Conservation (phyloP, 2,888 invertebrate genomes). For the Drosophila acutilabella region DNA sequence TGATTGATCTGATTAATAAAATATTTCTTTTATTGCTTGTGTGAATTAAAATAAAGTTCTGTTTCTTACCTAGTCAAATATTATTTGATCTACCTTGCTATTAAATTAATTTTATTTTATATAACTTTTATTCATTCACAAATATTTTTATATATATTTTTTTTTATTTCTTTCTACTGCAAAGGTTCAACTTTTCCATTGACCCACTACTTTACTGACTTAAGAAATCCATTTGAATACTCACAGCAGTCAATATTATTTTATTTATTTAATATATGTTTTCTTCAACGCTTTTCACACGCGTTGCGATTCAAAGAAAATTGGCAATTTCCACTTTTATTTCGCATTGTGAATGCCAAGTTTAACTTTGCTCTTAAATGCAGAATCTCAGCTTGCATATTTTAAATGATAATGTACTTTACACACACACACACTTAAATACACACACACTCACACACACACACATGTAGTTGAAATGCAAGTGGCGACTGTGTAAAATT, state of each 20-base stretch:
- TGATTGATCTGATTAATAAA: no score
- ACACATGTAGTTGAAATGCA: constrained; percentile 29
- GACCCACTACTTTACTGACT: neutral
- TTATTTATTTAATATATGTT: neutral
- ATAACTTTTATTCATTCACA: neutral
- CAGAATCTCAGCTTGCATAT: constrained; percentile 11
- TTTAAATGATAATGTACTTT: constrained; percentile 54
- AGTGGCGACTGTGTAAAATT: constrained; percentile 65
- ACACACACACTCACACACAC: constrained; percentile 14
- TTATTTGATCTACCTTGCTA: no score
- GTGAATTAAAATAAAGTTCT: no score
- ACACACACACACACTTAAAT: constrained; percentile 6
- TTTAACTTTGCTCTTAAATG: constrained; percentile 15
- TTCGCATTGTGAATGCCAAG: neutral
- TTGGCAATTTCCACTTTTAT: constrained; percentile 1
- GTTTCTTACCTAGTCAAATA: no score
- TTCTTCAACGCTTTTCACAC: neutral
- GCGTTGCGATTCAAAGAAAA: neutral
- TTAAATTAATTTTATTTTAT: neutral
- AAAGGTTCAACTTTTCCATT: neutral
- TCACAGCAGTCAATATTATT: neutral
- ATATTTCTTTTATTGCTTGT: no score
- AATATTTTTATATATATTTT: neutral
- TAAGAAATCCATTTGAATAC: neutral
- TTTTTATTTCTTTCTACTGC: neutral